Percentiles rank a stretch among this genome's conserved stretches.
Evolutionary conservation across 2,888 invertebrate genomes (phyloP).

Genomic region (Odontomyia ornata): DNA sequence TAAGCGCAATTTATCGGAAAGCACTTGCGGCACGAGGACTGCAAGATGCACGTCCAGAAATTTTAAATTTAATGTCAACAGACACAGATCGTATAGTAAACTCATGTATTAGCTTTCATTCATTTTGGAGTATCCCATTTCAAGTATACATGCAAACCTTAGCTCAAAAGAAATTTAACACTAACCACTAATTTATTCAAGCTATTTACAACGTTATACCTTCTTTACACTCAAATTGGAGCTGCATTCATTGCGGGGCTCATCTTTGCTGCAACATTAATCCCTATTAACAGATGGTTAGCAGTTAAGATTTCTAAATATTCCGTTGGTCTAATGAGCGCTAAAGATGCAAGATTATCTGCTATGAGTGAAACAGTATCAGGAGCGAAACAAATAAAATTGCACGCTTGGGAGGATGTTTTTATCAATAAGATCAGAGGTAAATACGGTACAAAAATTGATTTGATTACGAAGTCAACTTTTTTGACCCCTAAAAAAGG

Average conservation of each 20-base stretch:
- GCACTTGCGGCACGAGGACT: conserved; percentile 65
- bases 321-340: conserved; percentile 87
- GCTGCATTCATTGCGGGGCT: conserved; percentile 91
- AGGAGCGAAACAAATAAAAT: conserved; percentile 90
- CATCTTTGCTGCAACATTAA: conserved; percentile 82
- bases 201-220: conserved; percentile 81
- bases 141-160: conserved; percentile 68
- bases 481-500: too few species aligned
- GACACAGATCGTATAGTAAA: conserved; percentile 96
- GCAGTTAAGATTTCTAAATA: conserved; percentile 88
- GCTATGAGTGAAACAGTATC: conserved; percentile 85
- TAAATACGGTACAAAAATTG: conserved; percentile 63
- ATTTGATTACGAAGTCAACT: background rate
- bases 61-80: conserved; percentile 96
- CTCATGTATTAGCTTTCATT: conserved; percentile 95
- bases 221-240: conserved; percentile 89
- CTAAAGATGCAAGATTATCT: conserved; percentile 90
- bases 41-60: conserved; percentile 76
- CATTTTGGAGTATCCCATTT: conserved; percentile 95
- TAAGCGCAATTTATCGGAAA: conserved; percentile 81
- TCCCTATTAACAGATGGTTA: conserved; percentile 91
- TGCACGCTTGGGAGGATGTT: conserved; percentile 92
- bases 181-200: conserved; percentile 63
- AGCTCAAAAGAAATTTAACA: background rate
- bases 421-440: conserved; percentile 77